Evolutionary conservation across 2,797 vertebrate species (phyloP).

Genomic region (Ara ararauna): DNA sequence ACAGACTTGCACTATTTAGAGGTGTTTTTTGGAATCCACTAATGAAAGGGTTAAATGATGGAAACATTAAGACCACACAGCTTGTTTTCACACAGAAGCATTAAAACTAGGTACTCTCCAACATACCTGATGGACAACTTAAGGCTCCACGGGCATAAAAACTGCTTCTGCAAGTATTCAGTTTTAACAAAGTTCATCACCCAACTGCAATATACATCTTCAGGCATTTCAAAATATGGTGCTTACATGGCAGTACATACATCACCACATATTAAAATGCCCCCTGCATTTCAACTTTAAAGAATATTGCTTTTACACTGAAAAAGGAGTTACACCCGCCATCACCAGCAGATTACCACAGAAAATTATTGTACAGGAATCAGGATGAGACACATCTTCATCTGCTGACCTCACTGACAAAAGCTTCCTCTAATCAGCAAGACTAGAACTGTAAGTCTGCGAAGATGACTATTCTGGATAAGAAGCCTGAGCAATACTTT

Average conservation of each 20-base stretch:
- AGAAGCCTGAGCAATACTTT: neutral
- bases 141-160: neutral
- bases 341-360: neutral
- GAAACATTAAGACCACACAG: neutral
- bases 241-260: neutral
- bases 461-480: neutral
- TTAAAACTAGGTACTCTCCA: neutral
- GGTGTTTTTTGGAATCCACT: neutral
- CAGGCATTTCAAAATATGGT: neutral
- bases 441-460: neutral
- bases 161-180: neutral
- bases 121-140: neutral
- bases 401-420: neutral
- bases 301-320: neutral
- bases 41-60: neutral
- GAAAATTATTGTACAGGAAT: neutral
- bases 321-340: neutral
- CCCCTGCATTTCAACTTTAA: neutral
- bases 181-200: neutral
- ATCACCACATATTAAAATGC: neutral
- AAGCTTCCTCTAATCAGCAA: neutral
- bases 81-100: neutral
- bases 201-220: neutral
- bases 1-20: rapidly evolving
- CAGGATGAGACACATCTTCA: neutral